Base-by-base conservation (phyloP, 2,888 invertebrate species). In the Lycocerus yunnanus region DNA sequence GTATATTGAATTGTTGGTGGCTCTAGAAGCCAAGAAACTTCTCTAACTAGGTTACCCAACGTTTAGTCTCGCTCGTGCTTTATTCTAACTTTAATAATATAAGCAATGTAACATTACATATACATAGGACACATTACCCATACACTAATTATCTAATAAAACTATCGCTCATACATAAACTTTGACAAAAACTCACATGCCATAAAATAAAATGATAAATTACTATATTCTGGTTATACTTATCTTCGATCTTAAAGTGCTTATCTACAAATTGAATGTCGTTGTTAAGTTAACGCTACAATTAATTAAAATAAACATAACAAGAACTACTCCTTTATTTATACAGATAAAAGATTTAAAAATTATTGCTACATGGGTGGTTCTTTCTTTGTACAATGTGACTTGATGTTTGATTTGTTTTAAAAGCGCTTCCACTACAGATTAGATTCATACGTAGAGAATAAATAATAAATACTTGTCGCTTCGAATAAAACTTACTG, bases 281-380 rank as follows among this genome's bases (percentile, higher is more conserved):
- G 61, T 61, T 69, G 69, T 73, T 73, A 24, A 60, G 21, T 70
- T 69, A 73, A 73, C 58, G 18, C 59, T 66, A 73, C 69, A 69
- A 73, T 73, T 69, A 68, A 71, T 71, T 74, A 71, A 71, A 74
- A 58, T 68, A 21, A 66, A 68, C 68, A 68, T 43, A 60, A 65
- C 68, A 58, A 65, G 66, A 58, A 68, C 68, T 71, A 68, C 15
- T 71, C 72, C 63, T 60, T 61, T 71, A 68, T 63, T 68, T 68
- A 63, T 58, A 68, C 15, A 74, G 63, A 71, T 71, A 71, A 68
- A 24, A 18, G 58, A 63, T 68, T 74, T 66, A 59, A 68, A 75
- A 71, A 69, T 75, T 18, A 20, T 27, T 65, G 65, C 75, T 72
- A 75, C 71, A 65, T 75, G 75, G 75, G 75, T 75, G 74, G 74